phyloP scores from a whole-genome alignment of 2,113 vertebrate species.

The Oxygymnocypris stewartii region DNA sequence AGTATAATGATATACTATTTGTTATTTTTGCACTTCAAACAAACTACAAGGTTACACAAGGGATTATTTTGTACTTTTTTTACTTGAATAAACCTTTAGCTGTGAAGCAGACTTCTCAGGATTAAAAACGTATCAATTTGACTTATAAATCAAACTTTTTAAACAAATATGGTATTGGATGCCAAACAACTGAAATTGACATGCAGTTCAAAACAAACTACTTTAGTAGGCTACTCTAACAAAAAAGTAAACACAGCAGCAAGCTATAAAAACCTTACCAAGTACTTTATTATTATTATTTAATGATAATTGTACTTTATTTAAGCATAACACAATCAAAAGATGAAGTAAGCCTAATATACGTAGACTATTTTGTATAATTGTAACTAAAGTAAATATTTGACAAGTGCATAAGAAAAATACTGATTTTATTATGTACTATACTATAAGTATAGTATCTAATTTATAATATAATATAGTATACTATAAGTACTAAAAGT shows the following conservation, averaged over 20 bases:
- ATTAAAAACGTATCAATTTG: neutral
- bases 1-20: neutral
- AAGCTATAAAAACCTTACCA: too few species aligned
- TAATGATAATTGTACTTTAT: neutral
- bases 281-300: too few species aligned
- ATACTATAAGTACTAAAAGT: too few species aligned
- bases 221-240: neutral
- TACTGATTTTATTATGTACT: neutral
- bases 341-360: neutral
- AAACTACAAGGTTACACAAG: too few species aligned
- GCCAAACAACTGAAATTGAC: neutral
- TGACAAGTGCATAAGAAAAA: neutral
- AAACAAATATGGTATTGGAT: neutral
- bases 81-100: neutral
- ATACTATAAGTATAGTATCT: too few species aligned
- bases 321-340: neutral
- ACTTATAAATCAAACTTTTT: neutral
- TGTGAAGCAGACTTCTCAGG: neutral
- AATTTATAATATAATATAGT: too few species aligned
- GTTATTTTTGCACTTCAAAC: neutral
- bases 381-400: neutral
- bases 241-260: neutral
- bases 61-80: neutral
- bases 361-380: neutral
- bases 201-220: neutral